Conservation (phyloP, 2,797 vertebrate species). For the Vespertilio murinus region DNA sequence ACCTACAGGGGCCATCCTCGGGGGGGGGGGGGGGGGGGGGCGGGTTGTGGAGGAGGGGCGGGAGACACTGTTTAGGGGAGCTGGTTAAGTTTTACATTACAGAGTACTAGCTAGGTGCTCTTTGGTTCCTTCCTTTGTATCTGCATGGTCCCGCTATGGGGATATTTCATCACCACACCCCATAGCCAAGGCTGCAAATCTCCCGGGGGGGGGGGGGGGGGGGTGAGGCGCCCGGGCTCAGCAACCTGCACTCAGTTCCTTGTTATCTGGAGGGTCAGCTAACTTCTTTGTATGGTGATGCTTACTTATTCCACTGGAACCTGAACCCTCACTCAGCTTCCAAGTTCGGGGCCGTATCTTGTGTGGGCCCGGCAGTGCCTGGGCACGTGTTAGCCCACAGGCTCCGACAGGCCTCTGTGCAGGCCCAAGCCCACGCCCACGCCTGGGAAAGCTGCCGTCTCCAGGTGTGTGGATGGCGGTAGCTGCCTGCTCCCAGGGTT, state of each 20-base stretch:
- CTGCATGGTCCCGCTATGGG: rapidly evolving
- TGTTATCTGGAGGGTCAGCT: background rate
- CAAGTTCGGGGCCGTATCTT: background rate
- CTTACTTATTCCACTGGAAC: background rate
- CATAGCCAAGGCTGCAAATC: background rate
- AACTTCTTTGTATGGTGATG: background rate
- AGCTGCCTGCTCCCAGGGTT: background rate
- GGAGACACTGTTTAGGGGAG: background rate
- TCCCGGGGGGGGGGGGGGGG: background rate
- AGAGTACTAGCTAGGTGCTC: too few species aligned
- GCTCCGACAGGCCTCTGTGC: background rate
- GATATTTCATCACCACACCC: rapidly evolving
- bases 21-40: too few species aligned
- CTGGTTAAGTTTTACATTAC: rapidly evolving
- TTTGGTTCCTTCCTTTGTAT: too few species aligned
- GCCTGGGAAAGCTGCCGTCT: background rate
- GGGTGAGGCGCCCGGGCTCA: background rate
- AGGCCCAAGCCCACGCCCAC: background rate
- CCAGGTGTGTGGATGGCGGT: background rate
- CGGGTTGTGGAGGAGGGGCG: too few species aligned
- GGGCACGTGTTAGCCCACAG: background rate
- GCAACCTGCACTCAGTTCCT: background rate
- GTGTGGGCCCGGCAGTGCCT: background rate
- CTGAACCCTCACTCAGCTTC: background rate
- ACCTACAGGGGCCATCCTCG: rapidly evolving